Base-by-base conservation (phyloP, 2,888 invertebrate genomes). In the Anoplius nigerrimus region DNA sequence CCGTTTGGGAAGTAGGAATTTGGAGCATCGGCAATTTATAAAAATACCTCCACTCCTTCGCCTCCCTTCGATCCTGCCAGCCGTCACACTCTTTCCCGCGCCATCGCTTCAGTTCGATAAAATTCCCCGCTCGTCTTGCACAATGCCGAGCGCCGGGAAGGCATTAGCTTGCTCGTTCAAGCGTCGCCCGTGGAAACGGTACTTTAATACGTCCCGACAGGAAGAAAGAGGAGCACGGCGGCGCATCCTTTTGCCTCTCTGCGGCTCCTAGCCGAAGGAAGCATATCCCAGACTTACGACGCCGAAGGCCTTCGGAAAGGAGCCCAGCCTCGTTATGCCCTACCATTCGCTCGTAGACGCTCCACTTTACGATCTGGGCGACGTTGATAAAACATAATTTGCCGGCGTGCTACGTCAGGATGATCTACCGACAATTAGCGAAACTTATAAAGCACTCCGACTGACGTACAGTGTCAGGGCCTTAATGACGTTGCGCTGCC, bases 101-200 rank as follows among this genome's bases (percentile, higher is more conserved):
- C 22, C n/a, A 5, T 43, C 20, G 43, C 20, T 16, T 42, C 13
- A n/a, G 20, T 43, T n/a, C 42, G 11, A 13, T 43, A 21, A 5
- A 57, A 43, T 18, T 58, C 42, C 42, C 42, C 42, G 56, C 20
- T 56, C 56, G 20, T 34, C 20, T 21, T 22, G 42, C 21, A 42
- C 21, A 42, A 57, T 57, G 43, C 21, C 18, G 48, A 20, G 3
- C 16, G 20, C 27, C 15, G 43, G 24, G 21, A 15, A 52, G 20
- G 60, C 56, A 34, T 61, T 52, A 52, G n/a, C 53, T 27, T 61
- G 60, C 24, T 52, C 52, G 60, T 61, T 61, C 34, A 20, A 61
- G 60, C 60, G 52, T 52, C 60, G 27, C 60, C 18, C n/a, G 21
- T 51, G 4, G 60, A 52, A 61, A 61, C 60, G 60, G 60, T 61